Base-by-base conservation (phyloP, 2,888 invertebrate species). In the Cancer borealis region DNA sequence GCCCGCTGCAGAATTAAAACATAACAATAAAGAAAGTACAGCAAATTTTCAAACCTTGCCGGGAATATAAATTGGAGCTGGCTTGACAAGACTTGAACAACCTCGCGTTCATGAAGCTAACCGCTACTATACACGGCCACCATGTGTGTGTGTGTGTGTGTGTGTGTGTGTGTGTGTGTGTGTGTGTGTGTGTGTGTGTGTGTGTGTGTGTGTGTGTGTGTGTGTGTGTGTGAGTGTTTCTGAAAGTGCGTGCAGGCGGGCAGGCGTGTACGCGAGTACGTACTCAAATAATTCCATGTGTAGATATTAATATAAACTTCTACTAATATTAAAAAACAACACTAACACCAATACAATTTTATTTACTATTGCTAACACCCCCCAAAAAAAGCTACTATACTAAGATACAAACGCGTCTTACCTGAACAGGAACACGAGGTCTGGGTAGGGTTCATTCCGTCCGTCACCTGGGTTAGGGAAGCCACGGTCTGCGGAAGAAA, bases 181-280 rank as follows among this genome's bases (percentile, higher is more conserved):
- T 39, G n/a, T 8, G 87, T 17, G 87, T 79, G 79, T 79, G 79
- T 30, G 79, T 79, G 8, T 79, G 79, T 79, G 79, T 49, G 49
- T 49, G 12, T 49, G 49, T 49, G 66, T 14, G 66, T 66, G n/a
- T n/a, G n/a, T 14, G 21, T 66, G 66, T 66, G 66, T 66, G 46
- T 88, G 88, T 88, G 88, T 46, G 88, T 88, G 88, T 88, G 39
- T 46, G 88, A 0, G 6, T 88, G 66, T 6, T 14, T 66, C 6
- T 66, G 66, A 21, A 21, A 21, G 66, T 66, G 66, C 21, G 4
- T 2, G 66, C 21, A 12, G 12, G 66, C 8, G 66, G 12, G 66
- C 21, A 21, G 12, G 66, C 5, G 66, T 66, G 66, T 66, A 21
- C 21, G 66, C 21, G 66, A 0, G 66, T 66, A 21, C 21, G 66